phyloP scores from a whole-genome alignment of 53 echinoderm and acorn worm genomes.

The Glandiceps talaboti region DNA sequence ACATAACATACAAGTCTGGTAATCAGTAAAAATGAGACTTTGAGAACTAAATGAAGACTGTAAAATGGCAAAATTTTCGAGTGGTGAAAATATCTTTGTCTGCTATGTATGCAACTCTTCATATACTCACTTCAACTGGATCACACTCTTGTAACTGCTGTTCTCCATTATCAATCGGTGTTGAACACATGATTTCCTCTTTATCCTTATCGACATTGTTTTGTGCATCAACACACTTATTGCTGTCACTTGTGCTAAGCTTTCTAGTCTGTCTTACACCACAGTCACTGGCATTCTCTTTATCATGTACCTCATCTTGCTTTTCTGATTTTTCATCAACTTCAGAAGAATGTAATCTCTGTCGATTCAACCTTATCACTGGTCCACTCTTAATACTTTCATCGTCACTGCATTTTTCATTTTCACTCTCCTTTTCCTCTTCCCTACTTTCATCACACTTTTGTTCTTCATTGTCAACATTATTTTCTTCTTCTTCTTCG shows the following conservation, averaged over 20 bases:
- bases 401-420: constrained; percentile 32
- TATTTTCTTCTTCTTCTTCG: constrained; percentile 6
- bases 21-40: too few species aligned
- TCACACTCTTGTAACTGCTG: too few species aligned
- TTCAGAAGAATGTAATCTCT: too few species aligned
- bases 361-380: background rate
- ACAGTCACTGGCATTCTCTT: constrained; percentile 7
- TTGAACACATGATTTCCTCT: background rate
- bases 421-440: too few species aligned
- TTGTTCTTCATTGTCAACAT: background rate
- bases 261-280: constrained; percentile 14
- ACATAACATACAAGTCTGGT: too few species aligned
- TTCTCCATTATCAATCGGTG: background rate
- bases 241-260: constrained; percentile 13
- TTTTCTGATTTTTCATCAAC: too few species aligned
- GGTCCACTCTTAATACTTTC: constrained; percentile 67
- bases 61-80: too few species aligned
- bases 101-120: too few species aligned
- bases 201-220: constrained; percentile 6
- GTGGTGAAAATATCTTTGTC: too few species aligned
- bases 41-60: too few species aligned
- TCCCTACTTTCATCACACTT: background rate
- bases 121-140: too few species aligned
- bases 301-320: background rate
- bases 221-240: constrained; percentile 5